A percentile compares a stretch with the other conserved stretches of the same genome.
These are phyloP conservation scores for Euwallacea similis DNA, from an alignment of 1,140 invertebrate species.

Conservation along the genomic window DNA sequence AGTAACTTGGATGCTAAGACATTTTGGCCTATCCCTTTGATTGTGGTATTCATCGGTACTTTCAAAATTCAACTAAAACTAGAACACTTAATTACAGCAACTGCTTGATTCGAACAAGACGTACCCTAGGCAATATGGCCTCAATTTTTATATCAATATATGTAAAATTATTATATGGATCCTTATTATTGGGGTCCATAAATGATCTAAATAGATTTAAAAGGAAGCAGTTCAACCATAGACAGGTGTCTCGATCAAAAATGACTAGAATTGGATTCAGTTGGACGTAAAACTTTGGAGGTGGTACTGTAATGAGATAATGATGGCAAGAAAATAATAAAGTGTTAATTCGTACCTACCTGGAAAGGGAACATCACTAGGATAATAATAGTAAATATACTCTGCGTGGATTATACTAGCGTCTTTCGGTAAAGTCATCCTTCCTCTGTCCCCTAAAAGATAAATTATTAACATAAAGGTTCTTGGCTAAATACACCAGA, in stretches of 20 bases:
- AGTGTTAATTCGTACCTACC: slow-evolving; percentile 61
- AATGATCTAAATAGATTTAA: slow-evolving; percentile 82
- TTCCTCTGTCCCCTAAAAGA: slow-evolving; percentile 75
- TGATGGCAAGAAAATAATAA: background rate
- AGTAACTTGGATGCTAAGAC: slow-evolving; percentile 80
- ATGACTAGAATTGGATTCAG: slow-evolving; percentile 84
- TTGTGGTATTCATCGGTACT: slow-evolving; percentile 68
- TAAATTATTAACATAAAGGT: background rate
- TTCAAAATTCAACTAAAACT: slow-evolving; percentile 69
- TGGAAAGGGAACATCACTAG: slow-evolving; percentile 89
- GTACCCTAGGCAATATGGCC: slow-evolving; percentile 87
- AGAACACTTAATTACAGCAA: slow-evolving; percentile 1
- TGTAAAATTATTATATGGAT: slow-evolving; percentile 59
- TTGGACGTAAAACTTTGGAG: slow-evolving; percentile 89
- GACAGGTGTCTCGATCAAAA: slow-evolving; percentile 80
- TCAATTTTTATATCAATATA: slow-evolving; percentile 88
- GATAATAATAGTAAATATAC: slow-evolving; percentile 96
- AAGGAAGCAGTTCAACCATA: slow-evolving; percentile 94
- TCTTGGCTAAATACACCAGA: background rate
- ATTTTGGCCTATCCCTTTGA: slow-evolving; percentile 79
- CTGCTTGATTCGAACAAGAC: slow-evolving; percentile 30
- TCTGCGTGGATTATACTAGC: slow-evolving; percentile 91
- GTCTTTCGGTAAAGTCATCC: slow-evolving; percentile 82
- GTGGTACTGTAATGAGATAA: slow-evolving; percentile 70
- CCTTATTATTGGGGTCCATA: slow-evolving; percentile 50